Evolutionary conservation across 2,888 invertebrate genomes (phyloP).

Genomic region (Gibbula magus): DNA sequence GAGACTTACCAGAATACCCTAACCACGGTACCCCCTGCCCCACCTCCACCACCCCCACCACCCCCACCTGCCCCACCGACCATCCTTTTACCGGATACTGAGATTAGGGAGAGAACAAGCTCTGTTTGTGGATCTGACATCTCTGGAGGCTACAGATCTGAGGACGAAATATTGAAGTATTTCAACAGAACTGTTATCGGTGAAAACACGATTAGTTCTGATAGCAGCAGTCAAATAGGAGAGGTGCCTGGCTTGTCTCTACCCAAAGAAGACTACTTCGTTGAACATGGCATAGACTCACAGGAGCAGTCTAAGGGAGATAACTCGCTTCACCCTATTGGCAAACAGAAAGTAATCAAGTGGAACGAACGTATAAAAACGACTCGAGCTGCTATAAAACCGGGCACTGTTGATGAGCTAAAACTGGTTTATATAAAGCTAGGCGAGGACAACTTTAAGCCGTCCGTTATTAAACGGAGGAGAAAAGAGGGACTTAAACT

Average conservation of each 20-base stretch:
- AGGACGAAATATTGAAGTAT: constrained; percentile 22
- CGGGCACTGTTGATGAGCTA: constrained; percentile 51
- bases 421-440: constrained; percentile 39
- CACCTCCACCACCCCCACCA: not conserved
- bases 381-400: constrained; percentile 47
- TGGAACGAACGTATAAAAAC: constrained; percentile 46
- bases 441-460: constrained; percentile 27
- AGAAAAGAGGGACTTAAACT: constrained; percentile 19
- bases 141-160: not conserved
- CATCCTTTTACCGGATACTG: not conserved
- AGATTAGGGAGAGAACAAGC: not conserved
- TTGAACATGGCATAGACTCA: not conserved
- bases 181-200: constrained; percentile 16
- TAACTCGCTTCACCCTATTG: constrained; percentile 16
- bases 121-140: not conserved
- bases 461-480: constrained; percentile 17
- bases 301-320: constrained; percentile 12
- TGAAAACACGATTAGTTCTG: constrained; percentile 12
- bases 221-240: not conserved
- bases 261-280: constrained; percentile 19
- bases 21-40: not conserved
- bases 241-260: not conserved
- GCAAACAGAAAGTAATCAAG: constrained; percentile 36
- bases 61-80: constrained; percentile 7
- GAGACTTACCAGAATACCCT: not conserved